Evolutionary conservation across 2,797 vertebrate species (phyloP).

Genomic region (Tokudaia tokunoshimensis): DNA sequence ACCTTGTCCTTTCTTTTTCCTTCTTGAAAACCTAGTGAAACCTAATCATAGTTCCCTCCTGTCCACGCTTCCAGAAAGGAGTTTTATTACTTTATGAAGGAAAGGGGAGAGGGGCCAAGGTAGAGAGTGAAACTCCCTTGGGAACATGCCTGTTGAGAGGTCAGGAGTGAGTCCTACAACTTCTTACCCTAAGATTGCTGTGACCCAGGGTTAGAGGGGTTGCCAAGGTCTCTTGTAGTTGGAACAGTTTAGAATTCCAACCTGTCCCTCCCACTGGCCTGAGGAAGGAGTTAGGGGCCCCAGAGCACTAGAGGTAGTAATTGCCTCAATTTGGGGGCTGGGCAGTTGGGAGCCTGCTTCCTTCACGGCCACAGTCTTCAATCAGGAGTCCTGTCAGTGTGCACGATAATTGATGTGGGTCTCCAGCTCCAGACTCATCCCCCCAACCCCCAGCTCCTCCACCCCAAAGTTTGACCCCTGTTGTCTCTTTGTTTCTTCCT

Average conservation of each 20-base stretch:
- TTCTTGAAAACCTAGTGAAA: conserved; percentile 54
- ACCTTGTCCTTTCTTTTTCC: not conserved
- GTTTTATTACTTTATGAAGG: not conserved
- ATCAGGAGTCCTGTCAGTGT: conserved; percentile 86
- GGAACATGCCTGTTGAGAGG: not conserved
- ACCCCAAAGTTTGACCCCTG: conserved; percentile 87
- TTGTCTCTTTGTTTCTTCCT: conserved; percentile 88
- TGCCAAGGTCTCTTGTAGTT: conserved; percentile 63
- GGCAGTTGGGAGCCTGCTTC: conserved; percentile 77
- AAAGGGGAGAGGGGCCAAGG: not conserved
- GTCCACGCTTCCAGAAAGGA: conserved; percentile 14
- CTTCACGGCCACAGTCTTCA: conserved; percentile 83
- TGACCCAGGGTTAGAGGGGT: conserved; percentile 74
- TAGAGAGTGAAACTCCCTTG: not conserved
- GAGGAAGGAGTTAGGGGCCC: conserved; percentile 52
- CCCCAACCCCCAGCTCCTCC: conserved; percentile 79
- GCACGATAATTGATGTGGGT: conserved; percentile 86
- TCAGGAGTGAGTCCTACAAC: not conserved
- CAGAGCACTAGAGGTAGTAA: conserved; percentile 73
- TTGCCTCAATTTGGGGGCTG: conserved; percentile 74
- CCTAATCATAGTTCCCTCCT: conserved; percentile 2
- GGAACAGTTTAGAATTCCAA: conserved; percentile 78
- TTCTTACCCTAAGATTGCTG: conserved; percentile 13
- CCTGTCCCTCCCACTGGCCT: conserved; percentile 59
- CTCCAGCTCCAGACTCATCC: conserved; percentile 36